Evolutionary conservation across 2,888 invertebrate genomes (phyloP).

Genomic region (Pandemis cinnamomeana): DNA sequence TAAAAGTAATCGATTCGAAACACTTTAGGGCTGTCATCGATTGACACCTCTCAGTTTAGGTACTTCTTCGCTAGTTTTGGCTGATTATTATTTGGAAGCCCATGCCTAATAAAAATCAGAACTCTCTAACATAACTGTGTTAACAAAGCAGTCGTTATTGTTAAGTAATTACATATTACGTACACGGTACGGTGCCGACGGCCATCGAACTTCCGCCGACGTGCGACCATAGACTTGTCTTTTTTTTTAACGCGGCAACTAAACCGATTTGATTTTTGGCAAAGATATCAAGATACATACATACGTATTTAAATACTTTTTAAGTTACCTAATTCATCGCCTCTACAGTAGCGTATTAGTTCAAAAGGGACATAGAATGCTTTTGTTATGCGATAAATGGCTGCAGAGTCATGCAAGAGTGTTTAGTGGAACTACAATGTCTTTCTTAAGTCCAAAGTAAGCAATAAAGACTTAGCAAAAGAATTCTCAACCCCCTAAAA

Average conservation of each 20-base stretch:
- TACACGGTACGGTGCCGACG: conserved; percentile 20
- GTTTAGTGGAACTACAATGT: not conserved
- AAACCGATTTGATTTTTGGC: no score
- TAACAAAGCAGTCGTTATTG: conserved; percentile 23
- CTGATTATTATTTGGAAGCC: not conserved
- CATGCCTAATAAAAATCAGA: not conserved
- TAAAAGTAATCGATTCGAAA: not conserved
- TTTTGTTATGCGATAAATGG: no score
- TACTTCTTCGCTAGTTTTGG: not conserved
- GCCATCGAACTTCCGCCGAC: conserved; percentile 36
- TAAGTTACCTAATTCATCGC: not conserved
- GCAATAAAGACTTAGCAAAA: conserved; percentile 1
- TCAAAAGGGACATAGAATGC: no score
- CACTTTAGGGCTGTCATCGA: no score
- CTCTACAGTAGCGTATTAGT: not conserved
- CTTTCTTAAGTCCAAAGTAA: not conserved
- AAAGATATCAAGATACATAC: not conserved
- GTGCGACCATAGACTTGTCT: conserved; percentile 19
- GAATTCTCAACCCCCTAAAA: not conserved
- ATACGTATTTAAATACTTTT: not conserved
- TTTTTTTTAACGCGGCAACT: conserved; percentile 7
- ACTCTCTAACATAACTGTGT: not conserved
- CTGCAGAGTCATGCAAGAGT: no score
- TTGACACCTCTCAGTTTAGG: no score
- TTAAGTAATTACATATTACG: conserved; percentile 32